phyloP scores from a whole-genome alignment of 2,888 invertebrate genomes.

The Stenichneumon culpator region DNA sequence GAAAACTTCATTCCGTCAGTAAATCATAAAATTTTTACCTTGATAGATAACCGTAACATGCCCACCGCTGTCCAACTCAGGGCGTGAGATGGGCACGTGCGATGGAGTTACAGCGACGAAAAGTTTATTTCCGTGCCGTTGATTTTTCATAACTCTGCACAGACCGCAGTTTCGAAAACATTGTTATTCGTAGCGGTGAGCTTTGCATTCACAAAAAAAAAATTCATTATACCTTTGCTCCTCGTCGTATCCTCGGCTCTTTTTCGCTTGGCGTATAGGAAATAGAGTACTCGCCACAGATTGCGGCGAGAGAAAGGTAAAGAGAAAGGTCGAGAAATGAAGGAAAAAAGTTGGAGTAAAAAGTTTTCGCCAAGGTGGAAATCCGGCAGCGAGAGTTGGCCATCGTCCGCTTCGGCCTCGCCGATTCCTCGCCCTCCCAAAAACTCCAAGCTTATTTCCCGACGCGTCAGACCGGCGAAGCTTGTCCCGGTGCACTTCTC shows the following conservation, averaged over 20 bases:
- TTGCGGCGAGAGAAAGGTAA: background rate
- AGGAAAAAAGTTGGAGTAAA: background rate
- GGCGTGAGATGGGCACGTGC: no score
- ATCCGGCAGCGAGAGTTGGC: background rate
- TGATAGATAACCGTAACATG: no score
- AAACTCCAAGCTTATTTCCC: conserved; percentile 6
- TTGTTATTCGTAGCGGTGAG: background rate
- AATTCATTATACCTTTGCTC: background rate
- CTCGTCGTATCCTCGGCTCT: background rate
- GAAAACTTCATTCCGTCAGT: no score
- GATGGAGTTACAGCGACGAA: no score
- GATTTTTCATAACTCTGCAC: no score
- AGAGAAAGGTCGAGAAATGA: background rate
- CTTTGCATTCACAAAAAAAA: background rate
- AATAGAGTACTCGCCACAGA: background rate
- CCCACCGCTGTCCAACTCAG: no score
- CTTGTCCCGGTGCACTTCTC: background rate
- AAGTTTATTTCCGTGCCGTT: no score
- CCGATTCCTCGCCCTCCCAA: background rate
- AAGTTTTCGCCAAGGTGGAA: background rate
- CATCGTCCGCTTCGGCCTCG: background rate
- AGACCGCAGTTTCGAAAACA: background rate
- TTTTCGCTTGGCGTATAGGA: background rate
- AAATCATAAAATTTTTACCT: no score
- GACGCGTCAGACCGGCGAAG: background rate